Evolutionary conservation across 2,797 vertebrate genomes (phyloP), one percentile per base, ranked within the genome.

Genomic region (Pantherophis vulpinus): DNA sequence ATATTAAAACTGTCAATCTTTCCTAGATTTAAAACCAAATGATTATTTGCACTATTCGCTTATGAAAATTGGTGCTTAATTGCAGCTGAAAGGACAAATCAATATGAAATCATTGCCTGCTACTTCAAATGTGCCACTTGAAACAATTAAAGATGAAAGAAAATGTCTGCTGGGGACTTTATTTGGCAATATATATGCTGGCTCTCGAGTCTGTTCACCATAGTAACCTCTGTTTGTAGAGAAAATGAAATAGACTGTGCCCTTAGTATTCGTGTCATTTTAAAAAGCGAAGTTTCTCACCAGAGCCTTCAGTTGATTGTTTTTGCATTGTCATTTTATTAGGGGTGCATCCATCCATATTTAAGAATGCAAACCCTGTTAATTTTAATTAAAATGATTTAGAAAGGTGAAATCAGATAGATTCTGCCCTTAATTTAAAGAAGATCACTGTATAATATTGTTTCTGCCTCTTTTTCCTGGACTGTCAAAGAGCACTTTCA

Each of bases 161-260:
- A 98, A 97, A 96, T 97, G 97, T 98, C 97, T 95, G 96, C 96
- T 96, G 95, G 47, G 94, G 96, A 96, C 97, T 96, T 97, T 92
- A 91, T 91, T 96, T 88, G 83, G 87, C 91, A 90, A 58, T 86
- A 54, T 95, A 97, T 97, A 96, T 96, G 96, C 96, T 12, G 87
- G 96, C 96, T 97, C 97, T 98, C 97, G 97, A 95, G 94, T 96
- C 94, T 94, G 94, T 96, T 99, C 96, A 95, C 98, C 98, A 99
- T 99, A 98, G 98, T 98, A 99, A 99, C 99, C 95, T 97, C 95
- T 97, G 95, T 97, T 96, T 95, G 91, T 94, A 94, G 94, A 90
- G 92, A 91, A 95, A 95, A 93, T 96, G 93, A 95, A 94, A 93
- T 95, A 59, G 92, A 89, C 42, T 79, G 89, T 89, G 95, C 90